phyloP scores from a whole-genome alignment of 2,113 vertebrate species.

The Mandrillus leucophaeus region DNA sequence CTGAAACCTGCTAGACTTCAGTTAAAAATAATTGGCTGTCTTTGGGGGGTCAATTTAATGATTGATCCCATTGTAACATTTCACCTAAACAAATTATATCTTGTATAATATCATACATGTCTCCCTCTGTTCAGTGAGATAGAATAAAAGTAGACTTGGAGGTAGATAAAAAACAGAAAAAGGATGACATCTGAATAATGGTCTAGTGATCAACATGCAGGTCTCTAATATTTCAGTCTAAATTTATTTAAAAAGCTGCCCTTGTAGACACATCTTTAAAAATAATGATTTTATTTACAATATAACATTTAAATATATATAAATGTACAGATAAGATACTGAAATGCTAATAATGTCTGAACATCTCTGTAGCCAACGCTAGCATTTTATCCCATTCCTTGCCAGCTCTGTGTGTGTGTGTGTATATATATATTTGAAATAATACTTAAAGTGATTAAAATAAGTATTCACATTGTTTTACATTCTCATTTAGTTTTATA shows the following conservation, averaged over 20 bases:
- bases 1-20: neutral
- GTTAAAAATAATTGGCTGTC: neutral
- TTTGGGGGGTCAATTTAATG: neutral
- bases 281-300: neutral
- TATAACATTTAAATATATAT: neutral
- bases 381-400: neutral
- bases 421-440: neutral
- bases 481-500: neutral
- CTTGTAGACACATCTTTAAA: neutral
- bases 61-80: neutral
- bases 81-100: neutral
- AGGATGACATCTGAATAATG: neutral
- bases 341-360: neutral
- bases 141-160: neutral
- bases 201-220: neutral
- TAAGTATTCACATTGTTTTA: neutral
- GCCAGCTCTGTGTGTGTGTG: neutral
- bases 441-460: neutral
- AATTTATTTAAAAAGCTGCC: neutral
- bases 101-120: neutral
- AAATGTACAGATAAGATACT: neutral
- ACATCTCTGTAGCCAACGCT: rapidly evolving
- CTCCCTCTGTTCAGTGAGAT: neutral
- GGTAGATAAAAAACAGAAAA: neutral
- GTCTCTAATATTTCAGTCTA: neutral